Base-by-base conservation (phyloP, 2,888 invertebrate genomes). In the Nebria brevicollis region DNA sequence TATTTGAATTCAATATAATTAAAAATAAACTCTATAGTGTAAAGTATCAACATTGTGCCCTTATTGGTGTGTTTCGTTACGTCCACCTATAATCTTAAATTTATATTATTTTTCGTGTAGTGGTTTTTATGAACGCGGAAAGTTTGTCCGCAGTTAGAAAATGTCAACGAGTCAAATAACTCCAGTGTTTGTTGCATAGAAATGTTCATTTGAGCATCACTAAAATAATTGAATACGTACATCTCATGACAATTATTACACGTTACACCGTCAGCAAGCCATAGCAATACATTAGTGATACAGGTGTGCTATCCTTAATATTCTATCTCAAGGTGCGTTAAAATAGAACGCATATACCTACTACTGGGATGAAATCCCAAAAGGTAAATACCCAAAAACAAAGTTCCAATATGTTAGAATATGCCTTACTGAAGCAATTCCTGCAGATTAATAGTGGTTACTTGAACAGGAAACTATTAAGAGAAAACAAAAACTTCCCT, bases 241-340 rank as follows among this genome's bases (percentile, higher is more conserved):
- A 8, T 54, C 54, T 54, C 1, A 54, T 13, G 54, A 54, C 54
- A 54, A 54, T 54, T 54, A 54, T 54, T 54, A 1, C 54, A 7
- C 54, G 54, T 54, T 54, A 1, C 54, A 54, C 8, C 54, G 54
- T 54, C 54, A 54, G 8, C 13, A 34, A 20, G 41, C 8, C 6
- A 41, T n/a, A 42, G 15, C 77, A 41, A 72, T 77, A 42, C 72
- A 13, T 68, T 72, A 72, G 43, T n/a, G 72, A 66, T 42, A 65
- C 72, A 26, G 72, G 41, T 13, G 54, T 54, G 54, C 7, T 8
- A 8, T 54, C 7, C 4, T 8, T 8, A 54, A 7, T 54, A 5
- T 54, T 1, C 8, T 8, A 54, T 54, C 54, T 54, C 4, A 54
- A 13, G 54, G 7, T 54, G 54, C 54, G 54, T 54, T 2, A 8